Percentiles rank a stretch among this genome's conserved stretches.
These are phyloP conservation scores for Phalacrocorax carbo DNA, from an alignment of 2,113 vertebrate species.

Conservation along the genomic window DNA sequence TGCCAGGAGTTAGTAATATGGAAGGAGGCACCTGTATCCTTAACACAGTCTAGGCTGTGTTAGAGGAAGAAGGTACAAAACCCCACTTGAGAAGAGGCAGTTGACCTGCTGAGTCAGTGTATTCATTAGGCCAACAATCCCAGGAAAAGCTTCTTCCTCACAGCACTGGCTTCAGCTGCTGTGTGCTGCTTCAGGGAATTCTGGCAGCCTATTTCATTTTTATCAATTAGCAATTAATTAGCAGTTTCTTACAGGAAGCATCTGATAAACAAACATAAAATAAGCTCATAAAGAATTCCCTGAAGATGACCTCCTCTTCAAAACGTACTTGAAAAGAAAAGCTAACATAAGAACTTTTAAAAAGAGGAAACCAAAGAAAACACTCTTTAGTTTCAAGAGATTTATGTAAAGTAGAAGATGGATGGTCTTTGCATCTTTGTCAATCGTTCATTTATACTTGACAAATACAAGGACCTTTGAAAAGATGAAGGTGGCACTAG, in stretches of 20 bases:
- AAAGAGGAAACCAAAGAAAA: background rate
- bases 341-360: background rate
- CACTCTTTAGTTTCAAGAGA: background rate
- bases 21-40: background rate
- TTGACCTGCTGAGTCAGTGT: slow-evolving; percentile 6
- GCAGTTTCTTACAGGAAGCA: slow-evolving; percentile 25
- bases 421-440: background rate
- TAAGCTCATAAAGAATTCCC: background rate
- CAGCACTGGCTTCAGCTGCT: background rate
- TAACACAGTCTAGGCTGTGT: background rate
- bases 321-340: slow-evolving; percentile 33
- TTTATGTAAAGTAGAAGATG: background rate
- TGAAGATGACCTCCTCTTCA: background rate
- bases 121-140: background rate
- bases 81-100: background rate
- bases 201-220: background rate
- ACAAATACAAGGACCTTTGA: background rate
- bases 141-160: background rate
- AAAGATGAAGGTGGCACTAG: background rate
- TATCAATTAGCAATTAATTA: slow-evolving; percentile 48
- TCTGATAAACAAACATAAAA: slow-evolving; percentile 38
- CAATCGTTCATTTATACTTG: background rate
- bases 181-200: background rate
- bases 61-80: background rate
- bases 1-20: background rate